These are phyloP conservation scores for Kryptolebias ocellatus DNA, from an alignment of 2,797 vertebrate genomes.

Conservation along the genomic window DNA sequence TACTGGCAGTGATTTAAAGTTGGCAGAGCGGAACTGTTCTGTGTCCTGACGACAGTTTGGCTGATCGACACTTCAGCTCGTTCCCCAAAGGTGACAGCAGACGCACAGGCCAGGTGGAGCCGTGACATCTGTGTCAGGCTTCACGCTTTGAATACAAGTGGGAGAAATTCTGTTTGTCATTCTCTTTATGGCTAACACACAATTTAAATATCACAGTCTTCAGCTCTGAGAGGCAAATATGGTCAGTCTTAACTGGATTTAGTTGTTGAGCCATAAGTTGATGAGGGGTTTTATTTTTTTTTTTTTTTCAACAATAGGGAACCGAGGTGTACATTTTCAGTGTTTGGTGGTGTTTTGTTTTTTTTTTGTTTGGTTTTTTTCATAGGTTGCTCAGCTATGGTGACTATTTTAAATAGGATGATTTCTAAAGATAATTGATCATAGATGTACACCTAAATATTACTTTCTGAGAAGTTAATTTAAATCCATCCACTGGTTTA, in stretches of 20 bases:
- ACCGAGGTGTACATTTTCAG: background rate
- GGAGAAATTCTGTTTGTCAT: slow-evolving; percentile 20
- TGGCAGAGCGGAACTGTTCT: slow-evolving; percentile 55
- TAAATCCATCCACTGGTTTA: too few species aligned
- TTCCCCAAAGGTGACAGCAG: slow-evolving; percentile 66
- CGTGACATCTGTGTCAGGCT: slow-evolving; percentile 59
- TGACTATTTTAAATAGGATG: too few species aligned
- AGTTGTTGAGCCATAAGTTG: background rate
- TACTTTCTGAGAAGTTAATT: too few species aligned
- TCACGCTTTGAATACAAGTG: slow-evolving; percentile 46
- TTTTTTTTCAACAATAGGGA: background rate
- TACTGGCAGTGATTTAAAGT: slow-evolving; percentile 55
- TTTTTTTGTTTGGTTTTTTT: too few species aligned
- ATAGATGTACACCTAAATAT: too few species aligned
- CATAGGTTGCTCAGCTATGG: too few species aligned
- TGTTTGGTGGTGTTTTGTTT: background rate
- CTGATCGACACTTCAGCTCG: slow-evolving; percentile 48
- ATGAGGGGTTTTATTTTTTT: background rate
- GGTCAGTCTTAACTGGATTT: slow-evolving; percentile 4
- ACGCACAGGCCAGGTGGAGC: slow-evolving; percentile 64
- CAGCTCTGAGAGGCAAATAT: background rate
- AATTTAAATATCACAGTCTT: slow-evolving; percentile 7
- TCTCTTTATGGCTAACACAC: slow-evolving; percentile 13
- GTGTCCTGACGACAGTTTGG: slow-evolving; percentile 54
- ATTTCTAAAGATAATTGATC: too few species aligned